These are phyloP conservation scores for Tanytarsus gracilentus DNA, from an alignment of 2,888 invertebrate genomes.

Conservation along the genomic window DNA sequence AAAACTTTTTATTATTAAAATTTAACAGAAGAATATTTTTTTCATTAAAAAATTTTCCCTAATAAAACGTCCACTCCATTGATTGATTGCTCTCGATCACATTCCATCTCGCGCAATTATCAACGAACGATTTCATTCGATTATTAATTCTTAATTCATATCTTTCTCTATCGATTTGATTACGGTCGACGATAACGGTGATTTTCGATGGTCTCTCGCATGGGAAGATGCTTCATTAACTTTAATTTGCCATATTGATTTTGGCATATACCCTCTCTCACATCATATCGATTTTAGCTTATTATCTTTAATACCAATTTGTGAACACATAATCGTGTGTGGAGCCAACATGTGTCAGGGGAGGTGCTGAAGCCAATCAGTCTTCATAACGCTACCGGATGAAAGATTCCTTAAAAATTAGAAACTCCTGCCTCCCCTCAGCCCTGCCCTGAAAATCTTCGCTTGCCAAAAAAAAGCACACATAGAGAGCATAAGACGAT, in stretches of 20 bases:
- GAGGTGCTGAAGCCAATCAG: constrained; percentile 23
- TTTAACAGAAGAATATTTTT: too few species aligned
- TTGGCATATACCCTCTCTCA: too few species aligned
- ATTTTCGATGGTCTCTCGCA: constrained; percentile 8
- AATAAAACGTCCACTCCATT: too few species aligned
- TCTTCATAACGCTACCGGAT: neutral
- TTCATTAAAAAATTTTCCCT: too few species aligned
- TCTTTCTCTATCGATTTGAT: neutral
- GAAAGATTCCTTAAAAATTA: constrained; percentile 7
- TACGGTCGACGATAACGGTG: constrained; percentile 17
- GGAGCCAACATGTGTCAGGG: constrained; percentile 24
- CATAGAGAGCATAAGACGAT: too few species aligned
- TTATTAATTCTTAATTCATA: too few species aligned
- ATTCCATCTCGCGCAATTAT: too few species aligned
- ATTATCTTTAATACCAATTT: neutral
- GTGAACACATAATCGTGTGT: neutral
- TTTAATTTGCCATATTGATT: constrained; percentile 26
- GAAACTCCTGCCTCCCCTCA: constrained; percentile 2
- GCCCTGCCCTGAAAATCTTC: neutral
- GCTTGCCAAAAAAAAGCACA: neutral
- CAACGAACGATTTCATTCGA: too few species aligned
- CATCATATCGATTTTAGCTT: neutral
- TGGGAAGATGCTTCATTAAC: constrained; percentile 15
- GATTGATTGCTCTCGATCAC: too few species aligned
- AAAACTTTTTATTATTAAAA: too few species aligned